These are phyloP conservation scores for Musca vetustissima DNA, from an alignment of 1,140 invertebrate genomes.

Conservation along the genomic window DNA sequence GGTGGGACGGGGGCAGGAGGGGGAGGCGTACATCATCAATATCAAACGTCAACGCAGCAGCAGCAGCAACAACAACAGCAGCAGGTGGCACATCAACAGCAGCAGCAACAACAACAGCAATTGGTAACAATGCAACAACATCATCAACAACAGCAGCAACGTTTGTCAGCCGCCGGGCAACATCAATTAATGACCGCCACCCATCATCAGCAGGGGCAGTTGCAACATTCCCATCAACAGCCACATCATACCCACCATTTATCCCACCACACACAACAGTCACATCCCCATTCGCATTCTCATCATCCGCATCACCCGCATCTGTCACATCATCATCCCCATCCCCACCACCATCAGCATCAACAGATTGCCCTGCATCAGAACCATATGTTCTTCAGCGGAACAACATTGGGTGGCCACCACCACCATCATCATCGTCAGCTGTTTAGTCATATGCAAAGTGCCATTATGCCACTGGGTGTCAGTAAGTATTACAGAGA, in stretches of 20 bases:
- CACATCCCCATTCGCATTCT: conserved; percentile 35
- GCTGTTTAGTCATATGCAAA: conserved; percentile 53
- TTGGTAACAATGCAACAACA: conserved; percentile 27
- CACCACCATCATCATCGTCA: conserved; percentile 50
- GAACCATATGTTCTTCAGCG: conserved; percentile 53
- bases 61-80: conserved; percentile 30
- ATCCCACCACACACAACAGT: conserved; percentile 34
- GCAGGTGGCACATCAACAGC: conserved; percentile 17
- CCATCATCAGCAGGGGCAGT: conserved; percentile 27
- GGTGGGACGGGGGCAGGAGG: conserved; percentile 15
- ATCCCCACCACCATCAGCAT: conserved; percentile 51
- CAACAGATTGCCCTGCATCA: conserved; percentile 53
- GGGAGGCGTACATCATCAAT: conserved; percentile 29
- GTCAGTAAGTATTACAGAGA: conserved; percentile 50
- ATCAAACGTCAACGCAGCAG: conserved; percentile 32
- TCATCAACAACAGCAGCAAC: conserved; percentile 25
- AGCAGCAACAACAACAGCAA: conserved; percentile 16
- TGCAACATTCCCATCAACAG: conserved; percentile 32
- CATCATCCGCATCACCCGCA: conserved; percentile 30
- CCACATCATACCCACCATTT: conserved; percentile 27
- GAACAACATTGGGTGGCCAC: conserved; percentile 33
- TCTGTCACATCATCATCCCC: conserved; percentile 44
- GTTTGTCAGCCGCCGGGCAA: conserved; percentile 30
- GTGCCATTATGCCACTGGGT: conserved; percentile 50
- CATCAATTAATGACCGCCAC: conserved; percentile 25